Conservation (phyloP, 2,113 vertebrate species). For the Ochotona curzoniae region DNA sequence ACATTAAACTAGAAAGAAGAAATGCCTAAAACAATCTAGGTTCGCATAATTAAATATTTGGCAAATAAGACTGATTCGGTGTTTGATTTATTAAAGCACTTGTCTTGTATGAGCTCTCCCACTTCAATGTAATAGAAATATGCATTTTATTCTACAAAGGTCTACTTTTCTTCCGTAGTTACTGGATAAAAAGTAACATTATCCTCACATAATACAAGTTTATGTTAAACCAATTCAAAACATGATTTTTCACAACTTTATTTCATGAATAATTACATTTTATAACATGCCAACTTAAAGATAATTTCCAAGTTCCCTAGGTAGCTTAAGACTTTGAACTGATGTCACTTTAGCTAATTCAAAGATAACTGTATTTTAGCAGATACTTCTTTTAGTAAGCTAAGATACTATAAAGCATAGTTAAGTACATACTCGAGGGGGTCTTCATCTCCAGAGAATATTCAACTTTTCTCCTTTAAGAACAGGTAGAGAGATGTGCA, state of each 20-base stretch:
- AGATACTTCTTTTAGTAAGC: conserved; percentile 35
- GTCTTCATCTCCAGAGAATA: not conserved
- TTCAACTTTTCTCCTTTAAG: conserved; percentile 36
- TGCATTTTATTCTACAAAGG: conserved; percentile 28
- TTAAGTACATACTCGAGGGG: not conserved
- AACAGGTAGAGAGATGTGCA: not conserved
- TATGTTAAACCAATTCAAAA: conserved; percentile 46
- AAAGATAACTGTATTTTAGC: not conserved
- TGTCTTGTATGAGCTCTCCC: conserved; percentile 45
- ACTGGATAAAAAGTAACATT: conserved; percentile 48
- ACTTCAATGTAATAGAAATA: conserved; percentile 35
- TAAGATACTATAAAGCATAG: not conserved
- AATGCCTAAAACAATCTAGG: conserved; percentile 26
- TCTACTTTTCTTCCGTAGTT: conserved; percentile 44
- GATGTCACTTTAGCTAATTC: conserved; percentile 27
- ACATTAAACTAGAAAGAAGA: not conserved
- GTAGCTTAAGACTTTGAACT: conserved; percentile 29
- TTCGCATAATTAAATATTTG: conserved; percentile 52
- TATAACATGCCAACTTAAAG: not conserved
- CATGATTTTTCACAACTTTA: conserved; percentile 42
- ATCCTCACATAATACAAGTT: conserved; percentile 19
- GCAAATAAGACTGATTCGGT: conserved; percentile 32
- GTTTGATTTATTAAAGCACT: conserved; percentile 51
- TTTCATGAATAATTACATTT: conserved; percentile 36
- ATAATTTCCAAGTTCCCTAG: conserved; percentile 15